These are phyloP conservation scores for Mastomys coucha DNA, from an alignment of 2,113 vertebrate species.

Conservation along the genomic window DNA sequence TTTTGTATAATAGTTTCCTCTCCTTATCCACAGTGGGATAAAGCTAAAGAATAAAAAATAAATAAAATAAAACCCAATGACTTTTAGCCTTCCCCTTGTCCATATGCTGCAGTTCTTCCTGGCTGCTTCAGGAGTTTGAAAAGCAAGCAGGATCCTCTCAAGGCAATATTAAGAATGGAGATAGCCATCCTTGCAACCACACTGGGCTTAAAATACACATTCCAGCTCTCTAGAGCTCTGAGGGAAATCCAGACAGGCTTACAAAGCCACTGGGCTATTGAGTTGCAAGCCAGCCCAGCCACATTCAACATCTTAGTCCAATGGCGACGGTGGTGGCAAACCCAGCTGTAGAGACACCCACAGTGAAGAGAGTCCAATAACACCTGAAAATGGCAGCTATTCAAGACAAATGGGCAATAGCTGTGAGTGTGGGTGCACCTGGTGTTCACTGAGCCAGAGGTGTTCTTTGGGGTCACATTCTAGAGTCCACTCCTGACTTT, in stretches of 20 bases:
- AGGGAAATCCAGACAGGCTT: not conserved
- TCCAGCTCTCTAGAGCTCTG: not conserved
- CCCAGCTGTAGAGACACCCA: conserved; percentile 75
- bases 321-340: conserved; percentile 26
- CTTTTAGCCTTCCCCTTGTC: conserved; percentile 92
- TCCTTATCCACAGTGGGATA: conserved; percentile 95
- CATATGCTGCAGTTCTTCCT: conserved; percentile 89
- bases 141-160: conserved; percentile 86
- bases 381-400: conserved; percentile 81
- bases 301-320: not conserved
- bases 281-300: not conserved
- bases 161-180: not conserved
- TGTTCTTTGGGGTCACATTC: conserved; percentile 94
- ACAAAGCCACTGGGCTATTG: rapidly evolving
- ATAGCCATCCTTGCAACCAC: not conserved
- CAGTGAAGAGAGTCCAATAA: conserved; percentile 57
- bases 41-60: conserved; percentile 85
- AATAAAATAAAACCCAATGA: conserved; percentile 89
- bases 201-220: not conserved
- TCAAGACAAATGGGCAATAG: conserved; percentile 81
- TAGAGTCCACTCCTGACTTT: conserved; percentile 93
- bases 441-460: conserved; percentile 88
- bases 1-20: conserved; percentile 95
- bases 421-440: conserved; percentile 21
- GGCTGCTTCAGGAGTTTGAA: conserved; percentile 88